Evolutionary conservation across 2,797 vertebrate genomes (phyloP).

Genomic region (Pempheris klunzingeri): DNA sequence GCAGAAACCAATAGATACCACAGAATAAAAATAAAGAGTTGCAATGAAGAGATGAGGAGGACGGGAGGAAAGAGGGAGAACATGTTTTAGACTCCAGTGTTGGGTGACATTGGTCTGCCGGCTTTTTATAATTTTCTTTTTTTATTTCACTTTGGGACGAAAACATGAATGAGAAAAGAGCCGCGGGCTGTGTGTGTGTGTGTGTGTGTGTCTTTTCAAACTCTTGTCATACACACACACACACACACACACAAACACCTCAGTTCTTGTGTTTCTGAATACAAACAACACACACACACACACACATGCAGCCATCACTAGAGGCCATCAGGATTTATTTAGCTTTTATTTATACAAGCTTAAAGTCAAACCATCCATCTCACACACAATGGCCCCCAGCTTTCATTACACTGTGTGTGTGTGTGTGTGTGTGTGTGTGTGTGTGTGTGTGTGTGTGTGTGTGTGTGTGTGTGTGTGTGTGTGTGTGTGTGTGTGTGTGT

Average conservation of each 20-base stretch:
- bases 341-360: constrained; percentile 84
- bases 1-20: no score
- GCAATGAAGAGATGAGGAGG: not conserved
- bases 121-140: constrained; percentile 51
- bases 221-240: constrained; percentile 33
- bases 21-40: not conserved
- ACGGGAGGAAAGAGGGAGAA: not conserved
- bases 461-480: constrained; percentile 36
- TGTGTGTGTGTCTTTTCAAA: constrained; percentile 49
- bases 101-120: constrained; percentile 61
- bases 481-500: constrained; percentile 33
- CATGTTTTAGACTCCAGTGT: constrained; percentile 4
- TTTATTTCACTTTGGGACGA: constrained; percentile 69
- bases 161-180: constrained; percentile 70
- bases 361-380: constrained; percentile 82
- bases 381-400: constrained; percentile 71
- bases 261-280: constrained; percentile 27
- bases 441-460: constrained; percentile 37
- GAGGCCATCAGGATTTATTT: constrained; percentile 81
- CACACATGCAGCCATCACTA: constrained; percentile 68
- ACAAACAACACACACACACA: constrained; percentile 44
- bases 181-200: constrained; percentile 41
- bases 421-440: constrained; percentile 31
- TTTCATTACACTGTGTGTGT: constrained; percentile 68
- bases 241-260: constrained; percentile 36